Evolutionary conservation across 2,797 vertebrate genomes (phyloP).

Genomic region (Borostomias antarcticus): DNA sequence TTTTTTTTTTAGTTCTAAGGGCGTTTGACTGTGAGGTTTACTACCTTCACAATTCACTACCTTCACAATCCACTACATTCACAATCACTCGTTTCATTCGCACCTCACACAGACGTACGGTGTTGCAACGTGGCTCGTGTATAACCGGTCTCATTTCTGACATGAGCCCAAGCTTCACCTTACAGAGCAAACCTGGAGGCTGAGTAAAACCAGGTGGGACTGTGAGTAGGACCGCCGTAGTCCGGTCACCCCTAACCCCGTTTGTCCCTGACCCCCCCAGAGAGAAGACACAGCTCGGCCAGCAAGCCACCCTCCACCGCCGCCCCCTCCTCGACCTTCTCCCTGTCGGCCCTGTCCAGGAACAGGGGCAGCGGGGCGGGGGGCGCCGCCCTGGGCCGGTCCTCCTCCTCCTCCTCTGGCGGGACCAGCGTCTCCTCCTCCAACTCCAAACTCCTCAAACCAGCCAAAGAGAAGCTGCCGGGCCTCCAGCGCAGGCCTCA

Average conservation of each 20-base stretch:
- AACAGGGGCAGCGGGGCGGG: slow-evolving; percentile 80
- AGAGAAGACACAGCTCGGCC: slow-evolving; percentile 96
- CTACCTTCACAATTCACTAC: too few species aligned
- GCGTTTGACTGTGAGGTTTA: too few species aligned
- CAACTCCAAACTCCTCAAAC: slow-evolving; percentile 91
- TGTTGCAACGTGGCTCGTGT: too few species aligned
- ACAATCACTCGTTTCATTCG: too few species aligned
- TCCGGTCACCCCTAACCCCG: slow-evolving; percentile 26
- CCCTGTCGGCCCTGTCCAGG: slow-evolving; percentile 83
- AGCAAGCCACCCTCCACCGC: slow-evolving; percentile 81
- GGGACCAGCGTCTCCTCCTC: slow-evolving; percentile 81
- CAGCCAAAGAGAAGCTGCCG: slow-evolving; percentile 97
- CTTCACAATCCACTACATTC: too few species aligned
- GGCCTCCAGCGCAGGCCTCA: slow-evolving; percentile 86
- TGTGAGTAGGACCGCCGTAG: neutral
- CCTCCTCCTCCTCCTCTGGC: slow-evolving; percentile 76
- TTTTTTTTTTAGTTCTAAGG: too few species aligned
- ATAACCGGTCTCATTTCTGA: too few species aligned
- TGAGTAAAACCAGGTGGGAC: neutral
- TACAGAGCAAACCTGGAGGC: neutral
- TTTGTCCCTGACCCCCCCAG: slow-evolving; percentile 64
- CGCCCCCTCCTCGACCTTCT: slow-evolving; percentile 79
- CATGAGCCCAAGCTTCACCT: too few species aligned
- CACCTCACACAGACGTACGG: too few species aligned
- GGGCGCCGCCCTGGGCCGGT: slow-evolving; percentile 71